Base-by-base conservation (phyloP, 2,888 invertebrate species). In the Drosophila stalkeri region DNA sequence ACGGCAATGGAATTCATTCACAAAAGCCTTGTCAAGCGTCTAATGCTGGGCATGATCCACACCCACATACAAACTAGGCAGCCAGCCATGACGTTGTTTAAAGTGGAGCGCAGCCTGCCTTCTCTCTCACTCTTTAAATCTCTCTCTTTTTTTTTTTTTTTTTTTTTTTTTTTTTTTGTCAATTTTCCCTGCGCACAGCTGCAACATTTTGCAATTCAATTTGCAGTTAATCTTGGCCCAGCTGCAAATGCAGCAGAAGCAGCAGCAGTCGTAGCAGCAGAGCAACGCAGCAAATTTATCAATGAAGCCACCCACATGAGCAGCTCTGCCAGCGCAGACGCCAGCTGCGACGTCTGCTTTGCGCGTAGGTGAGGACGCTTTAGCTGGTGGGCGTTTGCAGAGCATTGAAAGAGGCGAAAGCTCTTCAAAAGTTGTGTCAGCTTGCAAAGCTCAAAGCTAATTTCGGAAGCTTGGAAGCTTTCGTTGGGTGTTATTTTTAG, bases 261-360 rank as follows among this genome's bases (percentile, higher is more conserved):
- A 41, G 23, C 55, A 39, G 41, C n/a, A 39, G 60, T 9, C 49
- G 11, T 27, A 12, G 51, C 39, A 43, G 27, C 57, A 33, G 44
- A 57, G 62, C 71, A 33, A 12, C 64, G 47, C 64, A 55, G 47
- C 64, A 64, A 86, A 89, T 91, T 91, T 91, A 91, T 92, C 91
- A 91, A 91, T 91, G 91, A 86, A 92, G 75, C 86, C 91, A 85
- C 91, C 91, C 89, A 91, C 92, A 76, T 66, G 23, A 54, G 62
- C 82, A 74, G 64, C 68, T 57, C 57, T 43, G 63, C 44, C 56
- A 64, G 64, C 75, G 49, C 46, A 66, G 71, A 66, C 77, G 71
- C 56, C 56, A 64, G 44, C 82, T 33, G 69, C 66, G 63, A 49
- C 72, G 66, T 47, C 14, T 23, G 44, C 46, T 49, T 18, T 7